Evolutionary conservation across 1,140 invertebrate species (phyloP), one percentile per base, ranked within the genome.

Genomic region (Diorhabda elongata): DNA sequence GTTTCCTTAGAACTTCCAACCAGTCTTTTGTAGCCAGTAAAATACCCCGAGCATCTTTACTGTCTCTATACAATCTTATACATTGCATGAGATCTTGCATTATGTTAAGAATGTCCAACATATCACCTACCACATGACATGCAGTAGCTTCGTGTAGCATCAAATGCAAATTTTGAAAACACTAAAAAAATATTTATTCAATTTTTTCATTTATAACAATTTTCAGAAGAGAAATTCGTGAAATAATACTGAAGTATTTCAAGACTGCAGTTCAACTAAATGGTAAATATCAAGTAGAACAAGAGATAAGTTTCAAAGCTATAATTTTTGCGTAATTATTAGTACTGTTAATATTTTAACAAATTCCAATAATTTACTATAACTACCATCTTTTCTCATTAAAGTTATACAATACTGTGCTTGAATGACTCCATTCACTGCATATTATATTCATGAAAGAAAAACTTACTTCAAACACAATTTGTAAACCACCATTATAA

Each of bases 111-210:
- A 96, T 84, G 69, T 96, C 93, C 7, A 92, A 87, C 47, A 97
- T 83, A 78, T 96, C 95, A 1, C 88, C 89, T 4, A 90, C 89
- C 9, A 95, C 83, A 79, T 94, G 92, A 77, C 93, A 95, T 0
- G 92, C 92, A 3, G 93, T 95, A 9, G 94, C 94, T 81, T 97
- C 95, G 76, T 97, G 94, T 78, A 96, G 93, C 91, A 97, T 96
- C 73, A 93, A 90, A 83, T 96, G 94, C 66, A 97, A 82, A 71
- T 93, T 95, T 81, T 93, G 91, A 76, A 97, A 89, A 11, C 94
- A 92, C 86, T 92, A 77, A 8, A 83, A 81, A 72, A 70, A 69
- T 64, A 71, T 58, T 68, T 65, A 67, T 60, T 52, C 44, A 45
- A 26, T 26, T 26, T 26, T 26, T 26, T 26, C 26, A 26, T 26